Conservation (phyloP, 2,888 invertebrate species). For the Cancer borealis region DNA sequence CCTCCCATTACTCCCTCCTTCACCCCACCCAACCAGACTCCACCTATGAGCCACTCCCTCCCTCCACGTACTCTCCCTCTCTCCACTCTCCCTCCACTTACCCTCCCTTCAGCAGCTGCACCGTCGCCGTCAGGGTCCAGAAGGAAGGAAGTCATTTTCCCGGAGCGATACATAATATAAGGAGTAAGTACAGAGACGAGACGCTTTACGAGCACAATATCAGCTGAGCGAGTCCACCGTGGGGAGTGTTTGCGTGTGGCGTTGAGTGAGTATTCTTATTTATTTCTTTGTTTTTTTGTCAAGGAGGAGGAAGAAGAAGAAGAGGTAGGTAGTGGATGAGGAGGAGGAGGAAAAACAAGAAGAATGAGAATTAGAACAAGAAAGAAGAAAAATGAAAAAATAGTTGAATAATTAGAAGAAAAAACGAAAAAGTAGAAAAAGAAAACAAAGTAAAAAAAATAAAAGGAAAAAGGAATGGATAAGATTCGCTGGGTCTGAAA, state of each 20-base stretch:
- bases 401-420: neutral
- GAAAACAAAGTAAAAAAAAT: neutral
- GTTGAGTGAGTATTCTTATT: neutral
- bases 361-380: neutral
- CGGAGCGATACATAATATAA: neutral
- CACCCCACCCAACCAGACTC: too few species aligned
- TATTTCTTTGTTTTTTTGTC: neutral
- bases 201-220: neutral
- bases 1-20: neutral
- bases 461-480: neutral
- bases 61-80: neutral
- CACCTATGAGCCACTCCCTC: neutral
- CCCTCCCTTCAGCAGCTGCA: slow-evolving; percentile 1
- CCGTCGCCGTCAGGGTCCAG: slow-evolving; percentile 20
- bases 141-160: slow-evolving; percentile 7
- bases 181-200: slow-evolving; percentile 33
- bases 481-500: neutral
- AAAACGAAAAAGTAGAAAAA: neutral
- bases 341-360: neutral
- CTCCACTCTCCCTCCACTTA: neutral
- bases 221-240: neutral
- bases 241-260: slow-evolving; percentile 3
- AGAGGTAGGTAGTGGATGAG: neutral
- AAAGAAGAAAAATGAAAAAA: neutral
- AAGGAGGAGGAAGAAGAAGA: neutral